A percentile compares a stretch with the other conserved stretches of the same genome.
These are phyloP conservation scores for Acanthopleura granulata DNA, from an alignment of 2,888 invertebrate genomes.

Conservation along the genomic window DNA sequence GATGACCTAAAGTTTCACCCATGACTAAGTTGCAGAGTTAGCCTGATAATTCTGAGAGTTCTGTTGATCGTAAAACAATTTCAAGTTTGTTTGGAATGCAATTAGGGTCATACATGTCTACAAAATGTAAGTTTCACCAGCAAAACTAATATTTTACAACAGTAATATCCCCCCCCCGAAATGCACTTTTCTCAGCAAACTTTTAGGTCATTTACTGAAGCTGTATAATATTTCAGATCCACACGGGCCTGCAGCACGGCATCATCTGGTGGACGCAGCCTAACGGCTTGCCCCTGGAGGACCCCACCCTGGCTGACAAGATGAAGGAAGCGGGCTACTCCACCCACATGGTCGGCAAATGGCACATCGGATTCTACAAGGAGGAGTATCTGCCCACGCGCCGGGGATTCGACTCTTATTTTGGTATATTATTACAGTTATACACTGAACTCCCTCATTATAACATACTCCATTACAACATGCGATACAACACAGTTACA, in stretches of 20 bases:
- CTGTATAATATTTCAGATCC: conserved; percentile 38
- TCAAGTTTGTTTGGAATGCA: too few relatives aligned
- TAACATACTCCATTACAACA: too few relatives aligned
- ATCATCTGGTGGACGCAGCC: conserved; percentile 60
- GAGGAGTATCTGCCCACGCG: conserved; percentile 68
- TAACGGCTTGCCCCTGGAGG: conserved; percentile 58
- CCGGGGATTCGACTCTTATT: conserved; percentile 72
- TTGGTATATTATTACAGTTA: conserved; percentile 56
- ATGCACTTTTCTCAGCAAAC: too few relatives aligned
- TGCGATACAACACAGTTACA: too few relatives aligned
- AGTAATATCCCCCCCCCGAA: too few relatives aligned
- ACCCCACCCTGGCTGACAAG: conserved; percentile 59
- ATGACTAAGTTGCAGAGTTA: too few relatives aligned
- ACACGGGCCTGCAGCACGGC: conserved; percentile 60
- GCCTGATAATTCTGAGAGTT: too few relatives aligned
- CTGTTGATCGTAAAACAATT: too few relatives aligned
- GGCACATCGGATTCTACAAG: conserved; percentile 72
- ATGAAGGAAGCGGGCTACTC: conserved; percentile 60
- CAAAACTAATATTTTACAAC: too few relatives aligned
- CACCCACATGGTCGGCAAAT: conserved; percentile 67
- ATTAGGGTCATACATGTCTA: too few relatives aligned
- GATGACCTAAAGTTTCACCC: too few relatives aligned
- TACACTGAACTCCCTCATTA: not conserved
- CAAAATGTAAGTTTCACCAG: too few relatives aligned
- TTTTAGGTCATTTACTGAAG: conserved; percentile 12